Evolutionary conservation across 2,888 invertebrate genomes (phyloP).

Genomic region (Galerucella nymphaeae): DNA sequence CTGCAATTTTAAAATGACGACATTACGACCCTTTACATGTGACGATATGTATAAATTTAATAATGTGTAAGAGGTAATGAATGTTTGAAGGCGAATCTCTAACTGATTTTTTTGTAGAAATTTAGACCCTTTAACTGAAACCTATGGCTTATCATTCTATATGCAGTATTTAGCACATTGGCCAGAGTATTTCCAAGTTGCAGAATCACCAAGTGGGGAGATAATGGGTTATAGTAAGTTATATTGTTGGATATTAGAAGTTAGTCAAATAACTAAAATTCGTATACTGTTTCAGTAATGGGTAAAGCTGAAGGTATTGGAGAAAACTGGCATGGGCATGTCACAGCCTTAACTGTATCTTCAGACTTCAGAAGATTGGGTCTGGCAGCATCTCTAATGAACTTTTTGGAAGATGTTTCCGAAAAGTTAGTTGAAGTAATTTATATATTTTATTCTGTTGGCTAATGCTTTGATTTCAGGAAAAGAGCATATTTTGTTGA

Average conservation of each 20-base stretch:
- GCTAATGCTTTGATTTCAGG: constrained; percentile 68
- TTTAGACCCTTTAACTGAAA: constrained; percentile 96
- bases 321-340: constrained; percentile 99
- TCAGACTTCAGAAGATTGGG: constrained; percentile 93
- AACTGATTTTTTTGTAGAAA: constrained; percentile 73
- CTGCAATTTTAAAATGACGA: constrained; percentile 76
- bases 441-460: background rate
- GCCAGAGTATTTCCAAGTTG: constrained; percentile 99
- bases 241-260: constrained; percentile 7
- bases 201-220: constrained; percentile 94
- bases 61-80: constrained; percentile 80
- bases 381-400: constrained; percentile 93
- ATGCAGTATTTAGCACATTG: constrained; percentile 97
- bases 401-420: constrained; percentile 93
- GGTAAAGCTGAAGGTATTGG: constrained; percentile 97
- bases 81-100: constrained; percentile 23
- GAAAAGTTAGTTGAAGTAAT: constrained; percentile 78
- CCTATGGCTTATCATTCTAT: constrained; percentile 95
- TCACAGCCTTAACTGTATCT: constrained; percentile 96
- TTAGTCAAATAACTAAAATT: constrained; percentile 3
- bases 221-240: constrained; percentile 98
- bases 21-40: constrained; percentile 91
- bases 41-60: constrained; percentile 96
- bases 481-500: constrained; percentile 98
- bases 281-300: constrained; percentile 81